Evolutionary conservation across 2,888 invertebrate genomes (phyloP).

Genomic region (Hyalella azteca): DNA sequence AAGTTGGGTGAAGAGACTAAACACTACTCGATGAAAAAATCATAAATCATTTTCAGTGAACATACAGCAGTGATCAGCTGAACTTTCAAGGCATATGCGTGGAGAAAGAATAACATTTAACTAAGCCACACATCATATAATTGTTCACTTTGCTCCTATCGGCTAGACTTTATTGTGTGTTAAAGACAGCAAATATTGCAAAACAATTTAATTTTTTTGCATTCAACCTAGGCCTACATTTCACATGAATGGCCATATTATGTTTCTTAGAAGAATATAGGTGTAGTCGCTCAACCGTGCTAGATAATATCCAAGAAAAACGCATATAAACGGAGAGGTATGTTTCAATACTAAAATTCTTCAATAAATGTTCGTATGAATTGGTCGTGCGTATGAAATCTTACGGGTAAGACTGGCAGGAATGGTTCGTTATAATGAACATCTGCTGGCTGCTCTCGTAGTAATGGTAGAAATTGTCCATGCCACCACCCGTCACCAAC

Average conservation of each 20-base stretch:
- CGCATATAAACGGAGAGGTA: neutral
- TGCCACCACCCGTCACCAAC: neutral
- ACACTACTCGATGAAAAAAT: neutral
- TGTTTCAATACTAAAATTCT: neutral
- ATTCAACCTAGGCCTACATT: neutral
- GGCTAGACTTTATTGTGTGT: too few species aligned
- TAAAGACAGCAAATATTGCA: too few species aligned
- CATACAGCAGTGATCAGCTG: neutral
- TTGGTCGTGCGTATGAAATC: neutral
- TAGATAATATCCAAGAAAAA: neutral
- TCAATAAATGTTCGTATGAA: neutral
- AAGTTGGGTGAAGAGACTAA: neutral
- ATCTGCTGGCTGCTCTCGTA: slow-evolving; percentile 21
- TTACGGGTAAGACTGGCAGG: slow-evolving; percentile 24
- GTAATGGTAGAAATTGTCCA: slow-evolving; percentile 27
- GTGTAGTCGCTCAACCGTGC: too few species aligned
- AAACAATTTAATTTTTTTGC: neutral
- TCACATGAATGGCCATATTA: neutral
- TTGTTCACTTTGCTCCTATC: too few species aligned
- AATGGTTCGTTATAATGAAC: neutral
- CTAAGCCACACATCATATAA: too few species aligned
- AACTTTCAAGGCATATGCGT: too few species aligned
- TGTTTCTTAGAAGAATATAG: neutral
- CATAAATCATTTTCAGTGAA: neutral
- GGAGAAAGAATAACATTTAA: too few species aligned